Evolutionary conservation across 2,797 vertebrate species (phyloP).

Genomic region (Semaprochilodus insignis): DNA sequence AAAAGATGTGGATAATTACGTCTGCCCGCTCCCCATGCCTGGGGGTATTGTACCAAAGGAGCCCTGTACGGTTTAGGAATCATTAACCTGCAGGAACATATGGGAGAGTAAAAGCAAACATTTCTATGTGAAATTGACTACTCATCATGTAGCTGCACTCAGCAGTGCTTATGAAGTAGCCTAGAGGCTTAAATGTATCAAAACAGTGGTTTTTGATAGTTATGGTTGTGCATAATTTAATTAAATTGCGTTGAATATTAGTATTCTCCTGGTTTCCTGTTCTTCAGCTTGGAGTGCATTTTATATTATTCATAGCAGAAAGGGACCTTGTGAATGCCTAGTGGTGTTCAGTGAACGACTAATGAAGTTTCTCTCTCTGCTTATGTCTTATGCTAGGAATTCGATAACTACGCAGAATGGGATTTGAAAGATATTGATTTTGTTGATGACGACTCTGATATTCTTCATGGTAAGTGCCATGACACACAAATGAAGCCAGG

Average conservation of each 20-base stretch:
- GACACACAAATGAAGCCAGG: too few relatives aligned
- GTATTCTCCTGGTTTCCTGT: too few relatives aligned
- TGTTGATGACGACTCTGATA: conserved; percentile 98
- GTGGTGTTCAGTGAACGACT: not conserved
- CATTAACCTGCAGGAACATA: not conserved
- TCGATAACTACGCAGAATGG: conserved; percentile 99
- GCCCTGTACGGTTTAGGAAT: not conserved
- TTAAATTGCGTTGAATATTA: too few relatives aligned
- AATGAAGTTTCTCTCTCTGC: not conserved
- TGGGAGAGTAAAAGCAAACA: not conserved
- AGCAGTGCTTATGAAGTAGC: not conserved
- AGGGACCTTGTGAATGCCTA: not conserved
- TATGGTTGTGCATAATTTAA: too few relatives aligned
- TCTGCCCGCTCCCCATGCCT: too few relatives aligned
- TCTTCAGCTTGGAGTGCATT: not conserved
- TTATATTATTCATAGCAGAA: not conserved
- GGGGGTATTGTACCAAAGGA: not conserved
- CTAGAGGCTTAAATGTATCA: not conserved
- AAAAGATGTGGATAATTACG: too few relatives aligned
- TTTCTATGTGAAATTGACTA: not conserved
- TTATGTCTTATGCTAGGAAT: conserved; percentile 81
- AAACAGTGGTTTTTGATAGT: too few relatives aligned
- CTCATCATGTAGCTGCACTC: not conserved
- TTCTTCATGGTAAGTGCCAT: conserved; percentile 89
- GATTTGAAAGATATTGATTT: conserved; percentile 99